Base-by-base conservation (phyloP, 2,888 invertebrate genomes). In the Charanyca ferruginea region DNA sequence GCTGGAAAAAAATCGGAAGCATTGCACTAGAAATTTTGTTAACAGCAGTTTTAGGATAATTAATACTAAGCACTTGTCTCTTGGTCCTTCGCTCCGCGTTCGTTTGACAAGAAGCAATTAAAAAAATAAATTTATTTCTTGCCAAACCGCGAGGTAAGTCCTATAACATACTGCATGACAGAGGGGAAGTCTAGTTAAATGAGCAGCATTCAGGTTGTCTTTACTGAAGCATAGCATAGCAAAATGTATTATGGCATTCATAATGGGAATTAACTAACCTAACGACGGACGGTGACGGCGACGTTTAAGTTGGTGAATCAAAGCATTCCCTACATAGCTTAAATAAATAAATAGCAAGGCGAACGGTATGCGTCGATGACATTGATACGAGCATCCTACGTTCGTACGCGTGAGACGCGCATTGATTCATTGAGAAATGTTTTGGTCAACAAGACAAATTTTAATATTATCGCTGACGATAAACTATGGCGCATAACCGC, bases 1-100 rank as follows among this genome's bases (percentile, higher is more conserved):
- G 64, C 75, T 62, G 51, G 66, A 80, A 77, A 83, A 80, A 71
- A 65, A 54, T 75, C 73, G 73, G 53, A 70, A 79, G 72, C 63
- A 66, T 32, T 11, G 18, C n/a, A 55, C 23, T 65, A 65, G 32
- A 72, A 53, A 47, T 44, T 58, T 6, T 38, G 23, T 16, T 16
- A 45, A 25, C 11, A 65, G 48, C 25, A 58, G 9, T 52, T 54
- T 48, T 13, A 23, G 11, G 3, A 8, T 4, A 38, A 38, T 16
- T 16, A 16, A 2, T 16, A 35, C 16, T 16, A 16, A 16, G 16
- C 2, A 38, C 16, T 38, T 38, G 35, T 38, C 38, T 38, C 38
- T 38, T 38, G 38, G 16, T 38, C 38, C 13, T 38, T 11, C 16
- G 38, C 11, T 11, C 3, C 1, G 13, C 13, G 1, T 38, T 38